Conservation (phyloP, 2,797 vertebrate species). For the Xenentodon cancila region DNA sequence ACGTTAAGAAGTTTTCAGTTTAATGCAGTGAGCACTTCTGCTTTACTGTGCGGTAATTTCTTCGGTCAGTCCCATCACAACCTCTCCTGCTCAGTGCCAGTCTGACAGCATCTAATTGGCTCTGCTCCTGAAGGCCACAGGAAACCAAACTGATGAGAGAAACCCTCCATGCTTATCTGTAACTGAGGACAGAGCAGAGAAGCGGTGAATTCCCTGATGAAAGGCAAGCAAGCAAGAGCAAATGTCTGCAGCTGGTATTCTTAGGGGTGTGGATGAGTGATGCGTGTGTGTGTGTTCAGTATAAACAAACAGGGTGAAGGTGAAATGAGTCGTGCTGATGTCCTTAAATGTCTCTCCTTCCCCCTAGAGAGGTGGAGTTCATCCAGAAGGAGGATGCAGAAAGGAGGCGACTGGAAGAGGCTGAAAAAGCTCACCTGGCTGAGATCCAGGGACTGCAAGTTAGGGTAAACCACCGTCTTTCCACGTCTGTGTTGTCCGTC, state of each 20-base stretch:
- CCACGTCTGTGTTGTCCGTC: neutral
- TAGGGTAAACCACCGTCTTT: conserved; percentile 81
- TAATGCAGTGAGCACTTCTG: conserved; percentile 28
- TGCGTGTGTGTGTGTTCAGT: conserved; percentile 4
- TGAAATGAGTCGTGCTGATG: conserved; percentile 26
- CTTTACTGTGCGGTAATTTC: conserved; percentile 48
- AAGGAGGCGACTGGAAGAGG: conserved; percentile 93
- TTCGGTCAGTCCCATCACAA: conserved; percentile 65
- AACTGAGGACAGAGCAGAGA: conserved; percentile 19
- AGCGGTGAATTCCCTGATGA: conserved; percentile 1
- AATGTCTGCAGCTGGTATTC: conserved; percentile 5
- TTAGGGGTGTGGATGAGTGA: neutral
- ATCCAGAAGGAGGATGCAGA: conserved; percentile 95
- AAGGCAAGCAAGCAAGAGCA: neutral
- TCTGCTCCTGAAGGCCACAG: conserved; percentile 57
- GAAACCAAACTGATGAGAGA: conserved; percentile 45
- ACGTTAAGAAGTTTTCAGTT: conserved; percentile 21
- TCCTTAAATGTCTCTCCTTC: conserved; percentile 13
- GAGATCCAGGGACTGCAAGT: conserved; percentile 96
- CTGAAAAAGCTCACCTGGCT: conserved; percentile 91
- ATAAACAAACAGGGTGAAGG: conserved; percentile 8
- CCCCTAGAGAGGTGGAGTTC: conserved; percentile 95
- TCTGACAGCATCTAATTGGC: conserved; percentile 72
- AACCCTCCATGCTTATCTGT: conserved; percentile 32
- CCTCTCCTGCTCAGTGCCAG: conserved; percentile 47